Conservation (phyloP, 2,888 invertebrate genomes). For the Lasius platythorax region DNA sequence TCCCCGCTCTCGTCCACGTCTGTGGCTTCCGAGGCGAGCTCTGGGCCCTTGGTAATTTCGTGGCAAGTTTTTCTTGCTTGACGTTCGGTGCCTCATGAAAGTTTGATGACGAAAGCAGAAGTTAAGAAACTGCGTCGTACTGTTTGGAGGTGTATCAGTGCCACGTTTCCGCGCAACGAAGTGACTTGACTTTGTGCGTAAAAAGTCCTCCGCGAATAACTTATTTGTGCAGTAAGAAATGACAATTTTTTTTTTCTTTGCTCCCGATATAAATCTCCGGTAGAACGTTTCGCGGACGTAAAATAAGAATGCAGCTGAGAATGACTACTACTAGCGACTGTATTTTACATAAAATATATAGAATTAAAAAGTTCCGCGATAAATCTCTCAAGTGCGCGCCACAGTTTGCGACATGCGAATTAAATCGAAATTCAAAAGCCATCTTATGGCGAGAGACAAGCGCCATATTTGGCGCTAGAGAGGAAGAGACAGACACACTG, state of each 20-base stretch:
- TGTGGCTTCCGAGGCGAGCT: slow-evolving; percentile 63
- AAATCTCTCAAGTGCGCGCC: slow-evolving; percentile 29
- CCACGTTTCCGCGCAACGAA: slow-evolving; percentile 67
- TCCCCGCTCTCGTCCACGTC: slow-evolving; percentile 49
- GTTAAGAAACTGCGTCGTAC: slow-evolving; percentile 69
- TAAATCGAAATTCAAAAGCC: slow-evolving; percentile 54
- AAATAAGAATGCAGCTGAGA: slow-evolving; percentile 42
- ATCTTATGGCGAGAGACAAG: slow-evolving; percentile 22
- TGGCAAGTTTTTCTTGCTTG: slow-evolving; percentile 73
- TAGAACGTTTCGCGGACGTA: slow-evolving; percentile 16
- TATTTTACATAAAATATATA: slow-evolving; percentile 31
- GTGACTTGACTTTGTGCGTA: slow-evolving; percentile 61
- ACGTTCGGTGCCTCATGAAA: slow-evolving; percentile 80
- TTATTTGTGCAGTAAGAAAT: slow-evolving; percentile 69
- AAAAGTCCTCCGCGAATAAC: slow-evolving; percentile 65
- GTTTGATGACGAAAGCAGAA: slow-evolving; percentile 80
- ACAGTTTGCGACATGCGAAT: slow-evolving; percentile 31
- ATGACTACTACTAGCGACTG: slow-evolving; percentile 18
- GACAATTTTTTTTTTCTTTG: slow-evolving; percentile 48
- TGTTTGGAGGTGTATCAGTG: slow-evolving; percentile 70
- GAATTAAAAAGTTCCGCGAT: slow-evolving; percentile 23
- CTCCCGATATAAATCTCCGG: slow-evolving; percentile 38
- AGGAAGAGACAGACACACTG: slow-evolving; percentile 41
- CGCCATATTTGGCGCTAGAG: slow-evolving; percentile 34
- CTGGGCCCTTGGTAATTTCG: slow-evolving; percentile 71